Evolutionary conservation across 2,888 invertebrate genomes (phyloP).

Genomic region (Brachypalpus laphriformis): DNA sequence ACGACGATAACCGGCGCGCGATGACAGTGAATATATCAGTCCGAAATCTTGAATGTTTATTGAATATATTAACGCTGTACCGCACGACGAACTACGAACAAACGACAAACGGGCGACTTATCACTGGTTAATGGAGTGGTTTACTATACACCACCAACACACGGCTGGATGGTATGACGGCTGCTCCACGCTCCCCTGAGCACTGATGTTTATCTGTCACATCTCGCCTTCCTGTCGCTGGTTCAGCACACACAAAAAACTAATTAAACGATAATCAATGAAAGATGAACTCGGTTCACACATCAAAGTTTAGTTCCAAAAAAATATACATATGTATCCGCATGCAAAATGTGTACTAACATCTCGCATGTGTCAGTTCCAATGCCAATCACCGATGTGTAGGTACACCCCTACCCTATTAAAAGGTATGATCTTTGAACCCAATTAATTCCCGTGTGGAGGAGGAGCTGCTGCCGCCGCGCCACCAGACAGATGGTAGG

Average conservation of each 20-base stretch:
- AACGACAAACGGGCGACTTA: constrained; percentile 45
- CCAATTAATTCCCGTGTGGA: constrained; percentile 14
- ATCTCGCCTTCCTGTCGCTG: constrained; percentile 38
- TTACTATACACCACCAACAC: neutral
- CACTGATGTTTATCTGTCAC: constrained; percentile 49
- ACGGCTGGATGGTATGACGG: constrained; percentile 11
- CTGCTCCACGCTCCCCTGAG: constrained; percentile 24
- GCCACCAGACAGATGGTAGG: constrained; percentile 2
- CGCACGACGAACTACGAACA: constrained; percentile 49
- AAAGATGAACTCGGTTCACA: constrained; percentile 39
- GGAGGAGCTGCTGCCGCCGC: neutral
- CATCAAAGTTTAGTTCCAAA: constrained; percentile 29
- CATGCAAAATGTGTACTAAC: constrained; percentile 8
- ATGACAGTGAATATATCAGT: constrained; percentile 48
- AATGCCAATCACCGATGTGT: constrained; percentile 38
- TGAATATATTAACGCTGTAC: constrained; percentile 57
- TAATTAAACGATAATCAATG: constrained; percentile 62
- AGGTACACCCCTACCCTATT: constrained; percentile 17
- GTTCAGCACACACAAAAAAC: constrained; percentile 38
- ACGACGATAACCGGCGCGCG: constrained; percentile 12
- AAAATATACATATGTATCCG: neutral
- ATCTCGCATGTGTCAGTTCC: constrained; percentile 20
- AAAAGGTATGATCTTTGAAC: constrained; percentile 48
- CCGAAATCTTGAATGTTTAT: constrained; percentile 59
- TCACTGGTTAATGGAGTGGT: constrained; percentile 46